Conservation (phyloP, 2,113 vertebrate genomes). For the Psittacula cyanocephala region DNA sequence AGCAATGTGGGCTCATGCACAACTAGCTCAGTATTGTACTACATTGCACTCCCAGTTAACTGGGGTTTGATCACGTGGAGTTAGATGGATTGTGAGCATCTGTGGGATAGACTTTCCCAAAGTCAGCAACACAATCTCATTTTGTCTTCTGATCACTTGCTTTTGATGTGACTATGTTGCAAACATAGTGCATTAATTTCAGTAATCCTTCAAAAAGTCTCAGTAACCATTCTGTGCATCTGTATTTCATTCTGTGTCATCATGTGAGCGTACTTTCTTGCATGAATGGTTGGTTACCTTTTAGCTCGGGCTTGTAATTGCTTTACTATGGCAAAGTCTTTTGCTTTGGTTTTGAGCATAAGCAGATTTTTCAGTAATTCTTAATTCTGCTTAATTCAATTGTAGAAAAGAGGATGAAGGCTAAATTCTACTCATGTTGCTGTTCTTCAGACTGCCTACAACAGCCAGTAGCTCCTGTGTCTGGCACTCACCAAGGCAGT, state of each 20-base stretch:
- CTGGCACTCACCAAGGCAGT: neutral
- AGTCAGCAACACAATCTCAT: neutral
- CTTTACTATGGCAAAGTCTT: neutral
- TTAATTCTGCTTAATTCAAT: neutral
- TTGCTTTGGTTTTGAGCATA: neutral
- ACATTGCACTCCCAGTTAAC: neutral
- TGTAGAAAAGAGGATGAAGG: constrained; percentile 16
- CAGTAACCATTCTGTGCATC: neutral
- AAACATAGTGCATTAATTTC: neutral
- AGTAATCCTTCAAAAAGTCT: neutral
- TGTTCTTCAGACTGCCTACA: neutral
- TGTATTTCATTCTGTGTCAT: neutral
- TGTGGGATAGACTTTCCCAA: neutral
- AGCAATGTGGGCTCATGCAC: fast-evolving
- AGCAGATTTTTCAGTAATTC: constrained; percentile 9
- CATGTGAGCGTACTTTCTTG: neutral
- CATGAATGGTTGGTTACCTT: neutral
- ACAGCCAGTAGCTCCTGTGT: neutral
- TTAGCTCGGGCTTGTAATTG: neutral
- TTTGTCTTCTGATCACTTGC: neutral
- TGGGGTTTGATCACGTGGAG: neutral
- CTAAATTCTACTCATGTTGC: neutral
- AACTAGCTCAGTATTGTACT: neutral
- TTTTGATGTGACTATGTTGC: neutral
- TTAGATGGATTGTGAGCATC: neutral